Evolutionary conservation across 2,888 invertebrate genomes (phyloP).

Genomic region (Brachyptera risi): DNA sequence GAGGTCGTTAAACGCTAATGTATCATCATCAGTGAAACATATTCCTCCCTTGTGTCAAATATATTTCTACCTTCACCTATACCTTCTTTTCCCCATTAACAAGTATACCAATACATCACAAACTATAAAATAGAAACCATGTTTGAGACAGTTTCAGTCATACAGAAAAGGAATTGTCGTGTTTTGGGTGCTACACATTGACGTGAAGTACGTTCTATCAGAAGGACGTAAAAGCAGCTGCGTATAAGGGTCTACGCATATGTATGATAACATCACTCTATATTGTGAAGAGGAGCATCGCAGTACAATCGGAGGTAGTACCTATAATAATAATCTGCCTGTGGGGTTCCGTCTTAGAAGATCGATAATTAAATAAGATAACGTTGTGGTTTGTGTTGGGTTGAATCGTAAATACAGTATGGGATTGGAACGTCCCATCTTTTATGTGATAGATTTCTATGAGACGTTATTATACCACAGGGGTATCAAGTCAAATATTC

Average conservation of each 20-base stretch:
- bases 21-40: no score
- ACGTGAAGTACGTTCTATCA: background rate
- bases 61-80: no score
- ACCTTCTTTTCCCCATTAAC: no score
- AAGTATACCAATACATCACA: background rate
- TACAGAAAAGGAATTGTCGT: conserved; percentile 1
- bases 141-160: background rate
- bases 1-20: no score
- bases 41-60: no score
- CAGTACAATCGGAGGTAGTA: no score
- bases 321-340: conserved; percentile 3
- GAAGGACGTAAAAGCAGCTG: background rate
- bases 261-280: conserved; percentile 25
- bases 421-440: background rate
- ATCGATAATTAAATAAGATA: conserved; percentile 33
- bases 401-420: background rate
- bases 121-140: background rate
- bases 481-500: no score
- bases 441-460: conserved; percentile 4
- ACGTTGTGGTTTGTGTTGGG: conserved; percentile 22
- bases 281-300: no score
- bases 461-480: no score
- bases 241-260: background rate
- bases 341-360: conserved; percentile 18
- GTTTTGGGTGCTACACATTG: background rate